Percentiles rank a stretch among this genome's conserved stretches.
phyloP scores from a whole-genome alignment of 2,797 vertebrate species.

The Phataginus tricuspis region DNA sequence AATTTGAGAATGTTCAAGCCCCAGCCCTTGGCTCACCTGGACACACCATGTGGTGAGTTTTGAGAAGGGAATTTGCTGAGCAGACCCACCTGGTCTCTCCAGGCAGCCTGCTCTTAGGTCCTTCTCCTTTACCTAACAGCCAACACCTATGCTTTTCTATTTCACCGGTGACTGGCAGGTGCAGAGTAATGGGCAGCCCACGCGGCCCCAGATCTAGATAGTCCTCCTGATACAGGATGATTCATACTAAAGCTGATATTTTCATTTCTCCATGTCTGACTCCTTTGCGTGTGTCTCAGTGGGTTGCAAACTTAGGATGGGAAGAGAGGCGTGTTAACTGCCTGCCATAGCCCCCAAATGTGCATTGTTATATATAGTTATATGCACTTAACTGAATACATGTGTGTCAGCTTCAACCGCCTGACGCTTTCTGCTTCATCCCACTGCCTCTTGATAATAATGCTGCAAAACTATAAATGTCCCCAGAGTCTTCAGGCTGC shows the following conservation, averaged over 20 bases:
- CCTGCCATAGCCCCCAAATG: background rate
- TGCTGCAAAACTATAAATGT: background rate
- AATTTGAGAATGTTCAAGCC: background rate
- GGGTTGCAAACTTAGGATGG: background rate
- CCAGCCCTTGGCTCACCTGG: background rate
- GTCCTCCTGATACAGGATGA: background rate
- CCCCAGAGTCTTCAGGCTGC: background rate
- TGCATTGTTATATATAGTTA: no score
- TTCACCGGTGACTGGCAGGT: background rate
- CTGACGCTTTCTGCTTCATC: background rate
- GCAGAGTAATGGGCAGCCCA: background rate
- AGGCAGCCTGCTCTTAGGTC: background rate
- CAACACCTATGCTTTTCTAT: background rate
- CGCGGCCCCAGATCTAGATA: background rate
- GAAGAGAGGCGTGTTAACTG: background rate
- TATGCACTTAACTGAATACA: background rate
- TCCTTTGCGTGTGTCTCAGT: background rate
- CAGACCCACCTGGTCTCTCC: background rate
- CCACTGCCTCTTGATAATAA: background rate
- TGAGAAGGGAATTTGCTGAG: background rate
- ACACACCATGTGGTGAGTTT: background rate
- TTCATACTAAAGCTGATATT: background rate
- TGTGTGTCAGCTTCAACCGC: background rate
- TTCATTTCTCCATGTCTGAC: background rate
- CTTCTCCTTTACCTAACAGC: background rate